Base-by-base conservation (phyloP, 2,113 vertebrate species). In the Gasterosteus nipponicus region DNA sequence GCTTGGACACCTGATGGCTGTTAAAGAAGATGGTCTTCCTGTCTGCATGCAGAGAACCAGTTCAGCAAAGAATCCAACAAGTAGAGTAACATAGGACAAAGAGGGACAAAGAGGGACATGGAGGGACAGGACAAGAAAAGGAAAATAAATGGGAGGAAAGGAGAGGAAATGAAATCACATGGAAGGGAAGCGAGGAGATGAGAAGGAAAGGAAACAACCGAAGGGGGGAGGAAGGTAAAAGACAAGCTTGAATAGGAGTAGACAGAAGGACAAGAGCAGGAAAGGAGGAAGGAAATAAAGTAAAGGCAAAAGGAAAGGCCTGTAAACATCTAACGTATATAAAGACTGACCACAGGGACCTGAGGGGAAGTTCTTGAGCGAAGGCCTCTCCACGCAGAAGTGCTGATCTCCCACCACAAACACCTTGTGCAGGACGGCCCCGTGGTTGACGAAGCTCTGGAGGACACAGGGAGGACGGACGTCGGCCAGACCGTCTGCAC, bases 361-460 rank as follows among this genome's bases (percentile, higher is more conserved):
- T 1, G 84, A 51, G 22, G 92, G 88, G 72, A 95, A 94, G 86
- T 95, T 94, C 83, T 90, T 95, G 49, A 95, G 86, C 0, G 94
- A 95, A 0, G 94, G 94, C 33, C 94, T 91, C 75, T 93, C 90
- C 18, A 94, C 93, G 0, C 90, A 90, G 81, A 90, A 94, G 80
- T 94, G 91, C 6, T 76, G 73, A 44, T 92, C 89, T 22, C 94
- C 94, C 31, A 95, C 89, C n/a, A 95, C 93, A 69, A 94, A 95
- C 66, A 95, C 91, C 67, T 95, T 95, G 78, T 94, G 90, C 35
- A 95, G 89, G 16, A 93, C 83, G 0, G 93, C 94, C 0, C 93
- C 93, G 26, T 95, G 94, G 83, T 91, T 95, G 33, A 95, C 85
- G 41, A 95, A 95, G 83, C 93, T 94, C 86, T 95, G 94, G 7